Percentiles rank a stretch among this genome's conserved stretches.
Conservation (phyloP, 2,888 invertebrate genomes). For the Pocota personata region DNA sequence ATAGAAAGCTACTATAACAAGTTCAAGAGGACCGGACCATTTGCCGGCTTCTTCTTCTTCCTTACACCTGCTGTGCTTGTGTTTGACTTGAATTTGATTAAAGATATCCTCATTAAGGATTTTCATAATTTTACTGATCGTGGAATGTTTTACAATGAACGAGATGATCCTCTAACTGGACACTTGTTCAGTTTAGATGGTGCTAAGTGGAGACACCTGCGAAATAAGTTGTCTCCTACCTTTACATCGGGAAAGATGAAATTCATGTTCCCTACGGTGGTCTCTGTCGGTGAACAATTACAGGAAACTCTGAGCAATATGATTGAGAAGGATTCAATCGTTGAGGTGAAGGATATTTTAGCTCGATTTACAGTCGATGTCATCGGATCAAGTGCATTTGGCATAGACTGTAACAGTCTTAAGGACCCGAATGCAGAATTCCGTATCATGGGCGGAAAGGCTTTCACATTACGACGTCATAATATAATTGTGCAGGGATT, state of each 20-base stretch:
- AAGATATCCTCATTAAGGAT: conserved; percentile 78
- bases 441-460: conserved; percentile 76
- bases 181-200: conserved; percentile 82
- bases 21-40: conserved; percentile 78
- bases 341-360: conserved; percentile 81
- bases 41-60: conserved; percentile 79
- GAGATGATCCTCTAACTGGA: conserved; percentile 80
- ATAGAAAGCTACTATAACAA: conserved; percentile 76
- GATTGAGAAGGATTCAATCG: conserved; percentile 47
- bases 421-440: conserved; percentile 81
- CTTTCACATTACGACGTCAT: conserved; percentile 76
- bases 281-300: conserved; percentile 77
- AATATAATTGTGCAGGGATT: conserved; percentile 75
- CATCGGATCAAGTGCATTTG: conserved; percentile 83
- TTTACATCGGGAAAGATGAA: conserved; percentile 78
- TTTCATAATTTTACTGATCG: conserved; percentile 79
- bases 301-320: neutral
- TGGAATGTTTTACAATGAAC: conserved; percentile 78
- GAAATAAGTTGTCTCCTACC: conserved; percentile 77
- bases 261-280: conserved; percentile 76
- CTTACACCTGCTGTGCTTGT: conserved; percentile 78
- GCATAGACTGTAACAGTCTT: conserved; percentile 83
- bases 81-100: conserved; percentile 79
- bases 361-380: conserved; percentile 84
- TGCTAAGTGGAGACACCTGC: conserved; percentile 80